phyloP scores from a whole-genome alignment of 1,140 invertebrate genomes.

The Aethina tumida region DNA sequence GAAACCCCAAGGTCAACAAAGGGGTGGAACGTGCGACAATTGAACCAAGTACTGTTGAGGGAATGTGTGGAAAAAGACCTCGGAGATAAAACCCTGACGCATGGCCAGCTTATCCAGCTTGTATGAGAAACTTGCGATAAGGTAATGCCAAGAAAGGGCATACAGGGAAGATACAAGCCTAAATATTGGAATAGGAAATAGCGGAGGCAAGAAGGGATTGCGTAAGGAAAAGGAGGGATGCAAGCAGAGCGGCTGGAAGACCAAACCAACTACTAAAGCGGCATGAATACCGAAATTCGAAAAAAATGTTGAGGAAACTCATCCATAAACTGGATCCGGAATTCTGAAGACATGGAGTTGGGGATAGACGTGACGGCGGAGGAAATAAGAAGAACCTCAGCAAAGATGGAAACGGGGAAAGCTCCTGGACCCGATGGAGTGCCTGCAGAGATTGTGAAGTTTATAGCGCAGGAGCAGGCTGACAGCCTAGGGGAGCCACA shows the following conservation, averaged over 20 bases:
- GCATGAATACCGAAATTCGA: not conserved
- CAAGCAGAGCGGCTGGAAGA: not conserved
- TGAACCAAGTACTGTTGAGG: no score
- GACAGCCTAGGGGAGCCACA: not conserved
- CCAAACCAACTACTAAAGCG: conserved; percentile 7
- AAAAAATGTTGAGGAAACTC: not conserved
- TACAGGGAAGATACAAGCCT: no score
- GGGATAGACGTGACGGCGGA: not conserved
- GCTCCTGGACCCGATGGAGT: not conserved
- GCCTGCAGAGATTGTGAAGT: not conserved
- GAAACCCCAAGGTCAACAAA: no score
- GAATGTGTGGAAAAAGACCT: no score
- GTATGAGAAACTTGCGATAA: no score
- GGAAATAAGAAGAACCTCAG: not conserved
- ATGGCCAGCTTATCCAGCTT: no score
- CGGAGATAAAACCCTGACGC: no score
- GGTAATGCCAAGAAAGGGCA: no score
- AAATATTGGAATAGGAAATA: conserved; percentile 6
- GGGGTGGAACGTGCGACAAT: no score
- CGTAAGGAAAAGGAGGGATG: not conserved
- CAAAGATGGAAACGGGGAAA: not conserved
- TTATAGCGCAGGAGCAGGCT: not conserved
- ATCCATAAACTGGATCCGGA: conserved; percentile 10
- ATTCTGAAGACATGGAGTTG: conserved; percentile 9
- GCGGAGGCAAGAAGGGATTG: not conserved